A percentile compares a stretch with the other conserved stretches of the same genome.
phyloP scores from a whole-genome alignment of 1,140 invertebrate genomes.

The Mamestra configurata region DNA sequence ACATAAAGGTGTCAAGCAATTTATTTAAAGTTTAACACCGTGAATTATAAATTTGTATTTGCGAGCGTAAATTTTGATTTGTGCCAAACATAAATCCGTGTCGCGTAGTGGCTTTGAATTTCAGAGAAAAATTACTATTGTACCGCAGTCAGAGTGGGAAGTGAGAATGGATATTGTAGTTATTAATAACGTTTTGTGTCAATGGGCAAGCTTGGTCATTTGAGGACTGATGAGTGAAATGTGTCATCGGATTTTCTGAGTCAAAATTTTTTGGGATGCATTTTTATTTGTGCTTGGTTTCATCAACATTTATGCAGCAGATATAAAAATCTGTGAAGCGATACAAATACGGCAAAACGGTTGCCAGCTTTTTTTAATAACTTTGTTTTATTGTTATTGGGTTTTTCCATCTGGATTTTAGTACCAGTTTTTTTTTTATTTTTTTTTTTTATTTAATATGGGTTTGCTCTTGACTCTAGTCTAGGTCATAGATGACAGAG shows the following conservation, averaged over 20 bases:
- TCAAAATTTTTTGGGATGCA: too few species aligned
- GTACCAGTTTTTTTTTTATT: too few species aligned
- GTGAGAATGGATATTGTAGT: constrained; percentile 34
- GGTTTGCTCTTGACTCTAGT: too few species aligned
- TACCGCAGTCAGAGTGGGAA: constrained; percentile 31
- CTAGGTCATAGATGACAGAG: too few species aligned
- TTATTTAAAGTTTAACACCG: constrained; percentile 40
- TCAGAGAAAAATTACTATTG: constrained; percentile 51
- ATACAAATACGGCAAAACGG: too few species aligned
- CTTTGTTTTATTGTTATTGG: too few species aligned
- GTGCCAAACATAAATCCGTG: constrained; percentile 53
- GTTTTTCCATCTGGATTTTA: too few species aligned
- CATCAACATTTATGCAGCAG: too few species aligned
- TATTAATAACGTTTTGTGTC: constrained; percentile 15
- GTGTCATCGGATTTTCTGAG: background rate
- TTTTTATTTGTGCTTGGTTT: too few species aligned
- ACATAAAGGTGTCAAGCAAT: background rate
- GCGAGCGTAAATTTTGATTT: constrained; percentile 57
- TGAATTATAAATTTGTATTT: constrained; percentile 45
- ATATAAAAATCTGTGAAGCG: too few species aligned
- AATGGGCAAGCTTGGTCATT: background rate
- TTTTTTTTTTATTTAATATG: too few species aligned
- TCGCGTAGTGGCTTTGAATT: constrained; percentile 51
- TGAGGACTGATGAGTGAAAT: constrained; percentile 11
- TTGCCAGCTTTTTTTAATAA: too few species aligned